Evolutionary conservation across 2,797 vertebrate species (phyloP), one percentile per base, ranked within the genome.

Genomic region (Otus scops): DNA sequence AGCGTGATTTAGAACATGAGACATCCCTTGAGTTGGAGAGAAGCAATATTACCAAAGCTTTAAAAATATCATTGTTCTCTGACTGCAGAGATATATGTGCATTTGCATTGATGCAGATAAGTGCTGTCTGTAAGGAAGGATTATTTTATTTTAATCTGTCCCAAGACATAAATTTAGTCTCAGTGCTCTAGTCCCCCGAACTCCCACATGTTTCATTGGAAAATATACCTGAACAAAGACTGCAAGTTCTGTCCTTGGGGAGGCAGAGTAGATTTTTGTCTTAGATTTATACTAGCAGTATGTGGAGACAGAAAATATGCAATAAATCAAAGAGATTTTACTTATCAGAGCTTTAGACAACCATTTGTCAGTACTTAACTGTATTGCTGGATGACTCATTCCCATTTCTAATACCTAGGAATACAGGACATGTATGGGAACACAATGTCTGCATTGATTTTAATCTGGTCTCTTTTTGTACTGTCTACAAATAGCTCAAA

Each of bases 361-460:
- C 64, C 64, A 85, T 97, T 97, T 97, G 89, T 97, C 94, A 97
- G 92, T 87, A 65, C 84, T 94, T 96, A 90, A 87, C 89, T 94
- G 83, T 91, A 81, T 85, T 90, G 48, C 92, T 82, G 82, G 70
- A 92, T 97, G 93, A 97, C 86, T 96, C 94, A 95, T 93, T 69
- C 92, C 60, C 74, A 75, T 76, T 93, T 93, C 92, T 76, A 89
- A 89, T 95, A 94, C 91, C 90, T 96, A 91, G 89, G 93, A 96
- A 97, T 95, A 93, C 34, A 92, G 87, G 87, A 73, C 74, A 73
- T 75, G 74, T 86, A 65, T 95, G 78, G 80, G 93, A 96, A 95
- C 57, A 81, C 53, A 88, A 48, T 85, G 82, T 86, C 92, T 87
- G 84, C 82, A 95, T 91, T 91, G 91, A 97, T 95, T 97, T 97